Conservation (phyloP, 2,113 vertebrate genomes). For the Elaphurus davidianus region DNA sequence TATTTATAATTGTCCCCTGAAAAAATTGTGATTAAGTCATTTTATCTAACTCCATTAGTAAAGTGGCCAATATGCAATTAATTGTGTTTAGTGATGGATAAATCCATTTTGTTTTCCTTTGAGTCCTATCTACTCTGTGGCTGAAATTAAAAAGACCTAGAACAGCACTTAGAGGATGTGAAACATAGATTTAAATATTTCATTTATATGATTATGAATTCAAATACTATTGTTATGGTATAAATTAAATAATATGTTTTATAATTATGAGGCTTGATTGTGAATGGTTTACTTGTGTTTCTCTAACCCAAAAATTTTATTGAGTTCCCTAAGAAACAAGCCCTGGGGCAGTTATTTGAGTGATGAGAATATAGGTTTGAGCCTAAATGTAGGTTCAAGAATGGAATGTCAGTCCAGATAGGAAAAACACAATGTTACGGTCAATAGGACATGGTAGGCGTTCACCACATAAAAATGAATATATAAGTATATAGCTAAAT, state of each 20-base stretch:
- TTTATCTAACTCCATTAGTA: slow-evolving; percentile 53
- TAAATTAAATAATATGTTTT: slow-evolving; percentile 46
- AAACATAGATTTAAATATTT: background rate
- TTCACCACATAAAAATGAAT: background rate
- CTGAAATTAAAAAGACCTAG: slow-evolving; percentile 63
- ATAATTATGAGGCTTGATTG: background rate
- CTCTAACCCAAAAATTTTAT: background rate
- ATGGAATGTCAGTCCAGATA: background rate
- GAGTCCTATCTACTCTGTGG: slow-evolving; percentile 36
- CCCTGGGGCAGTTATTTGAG: background rate
- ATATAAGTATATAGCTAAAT: background rate
- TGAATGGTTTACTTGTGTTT: background rate
- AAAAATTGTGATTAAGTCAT: slow-evolving; percentile 64
- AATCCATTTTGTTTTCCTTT: slow-evolving; percentile 71
- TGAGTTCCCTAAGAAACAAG: background rate
- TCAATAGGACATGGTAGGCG: background rate
- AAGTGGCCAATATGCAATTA: slow-evolving; percentile 60
- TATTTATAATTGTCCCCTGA: slow-evolving; percentile 56
- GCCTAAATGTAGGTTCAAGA: background rate
- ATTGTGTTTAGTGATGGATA: slow-evolving; percentile 62
- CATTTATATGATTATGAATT: background rate
- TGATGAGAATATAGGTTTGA: background rate
- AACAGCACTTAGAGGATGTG: slow-evolving; percentile 37
- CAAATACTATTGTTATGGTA: slow-evolving; percentile 18
- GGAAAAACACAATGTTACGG: background rate